phyloP scores from a whole-genome alignment of 2,797 vertebrate genomes.

The Melanotaenia boesemani region DNA sequence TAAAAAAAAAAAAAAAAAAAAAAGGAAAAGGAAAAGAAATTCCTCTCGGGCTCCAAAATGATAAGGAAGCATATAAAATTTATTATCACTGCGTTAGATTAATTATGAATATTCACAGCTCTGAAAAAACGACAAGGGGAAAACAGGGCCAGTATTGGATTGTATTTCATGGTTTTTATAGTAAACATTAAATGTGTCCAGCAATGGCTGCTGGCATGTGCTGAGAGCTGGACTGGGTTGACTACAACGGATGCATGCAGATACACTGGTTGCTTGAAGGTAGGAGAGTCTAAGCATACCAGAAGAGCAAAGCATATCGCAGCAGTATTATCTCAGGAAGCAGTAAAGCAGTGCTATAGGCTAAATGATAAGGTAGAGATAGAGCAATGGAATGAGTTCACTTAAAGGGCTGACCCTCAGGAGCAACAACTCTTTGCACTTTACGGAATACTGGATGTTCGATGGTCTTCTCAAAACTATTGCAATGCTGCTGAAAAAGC shows the following conservation, averaged over 20 bases:
- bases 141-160: slow-evolving; percentile 74
- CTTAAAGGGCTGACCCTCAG: slow-evolving; percentile 65
- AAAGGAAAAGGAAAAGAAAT: neutral
- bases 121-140: slow-evolving; percentile 55
- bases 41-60: slow-evolving; percentile 62
- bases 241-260: slow-evolving; percentile 54
- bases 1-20: slow-evolving; percentile 32
- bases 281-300: slow-evolving; percentile 51
- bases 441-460: slow-evolving; percentile 55
- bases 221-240: slow-evolving; percentile 66
- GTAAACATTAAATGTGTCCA: slow-evolving; percentile 82
- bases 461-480: slow-evolving; percentile 40
- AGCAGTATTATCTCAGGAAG: slow-evolving; percentile 71
- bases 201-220: slow-evolving; percentile 59
- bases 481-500: slow-evolving; percentile 54
- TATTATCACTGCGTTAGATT: slow-evolving; percentile 79
- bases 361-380: slow-evolving; percentile 71
- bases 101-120: slow-evolving; percentile 82
- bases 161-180: slow-evolving; percentile 79
- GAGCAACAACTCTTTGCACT: slow-evolving; percentile 63
- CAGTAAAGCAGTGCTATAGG: slow-evolving; percentile 64
- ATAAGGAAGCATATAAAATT: slow-evolving; percentile 80
- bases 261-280: slow-evolving; percentile 66
- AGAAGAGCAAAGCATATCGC: slow-evolving; percentile 65
- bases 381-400: slow-evolving; percentile 59